Evolutionary conservation across 2,888 invertebrate genomes (phyloP).

Genomic region (Syrista parreyssii): DNA sequence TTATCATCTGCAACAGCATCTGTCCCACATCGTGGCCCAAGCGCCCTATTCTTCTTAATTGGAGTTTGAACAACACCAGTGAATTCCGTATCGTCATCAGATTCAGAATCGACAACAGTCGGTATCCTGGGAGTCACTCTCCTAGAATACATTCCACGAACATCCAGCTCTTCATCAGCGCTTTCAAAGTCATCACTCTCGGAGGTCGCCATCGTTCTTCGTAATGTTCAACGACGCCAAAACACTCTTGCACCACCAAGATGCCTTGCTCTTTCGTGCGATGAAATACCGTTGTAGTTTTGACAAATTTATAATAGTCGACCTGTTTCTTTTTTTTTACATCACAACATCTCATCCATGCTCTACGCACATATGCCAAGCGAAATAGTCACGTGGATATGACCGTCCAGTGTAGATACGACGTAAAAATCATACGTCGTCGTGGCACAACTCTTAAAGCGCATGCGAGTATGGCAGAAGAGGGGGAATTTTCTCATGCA

Average conservation of each 20-base stretch:
- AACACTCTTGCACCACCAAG: constrained; percentile 8
- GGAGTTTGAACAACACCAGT: constrained; percentile 32
- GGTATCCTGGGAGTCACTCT: constrained; percentile 26
- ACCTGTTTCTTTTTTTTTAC: neutral
- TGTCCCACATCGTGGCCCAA: neutral
- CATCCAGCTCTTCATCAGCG: constrained; percentile 76
- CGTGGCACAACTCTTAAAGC: constrained; percentile 5
- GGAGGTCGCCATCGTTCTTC: constrained; percentile 73
- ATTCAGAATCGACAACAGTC: constrained; percentile 55
- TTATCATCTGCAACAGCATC: neutral
- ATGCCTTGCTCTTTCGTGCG: neutral
- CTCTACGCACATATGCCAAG: constrained; percentile 16
- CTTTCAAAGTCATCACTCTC: constrained; percentile 84
- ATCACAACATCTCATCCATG: neutral
- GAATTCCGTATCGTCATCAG: constrained; percentile 57
- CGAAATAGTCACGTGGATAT: constrained; percentile 16
- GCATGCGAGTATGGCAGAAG: constrained; percentile 1
- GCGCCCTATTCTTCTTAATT: neutral
- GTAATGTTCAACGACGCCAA: neutral
- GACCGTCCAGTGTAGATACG: neutral
- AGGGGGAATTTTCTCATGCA: constrained; percentile 1
- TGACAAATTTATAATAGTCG: neutral
- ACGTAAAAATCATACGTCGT: constrained; percentile 13
- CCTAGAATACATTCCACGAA: constrained; percentile 25
- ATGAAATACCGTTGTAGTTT: constrained; percentile 15